Evolutionary conservation across 2,888 invertebrate species (phyloP).

Genomic region (Sminthurides aquaticus): DNA sequence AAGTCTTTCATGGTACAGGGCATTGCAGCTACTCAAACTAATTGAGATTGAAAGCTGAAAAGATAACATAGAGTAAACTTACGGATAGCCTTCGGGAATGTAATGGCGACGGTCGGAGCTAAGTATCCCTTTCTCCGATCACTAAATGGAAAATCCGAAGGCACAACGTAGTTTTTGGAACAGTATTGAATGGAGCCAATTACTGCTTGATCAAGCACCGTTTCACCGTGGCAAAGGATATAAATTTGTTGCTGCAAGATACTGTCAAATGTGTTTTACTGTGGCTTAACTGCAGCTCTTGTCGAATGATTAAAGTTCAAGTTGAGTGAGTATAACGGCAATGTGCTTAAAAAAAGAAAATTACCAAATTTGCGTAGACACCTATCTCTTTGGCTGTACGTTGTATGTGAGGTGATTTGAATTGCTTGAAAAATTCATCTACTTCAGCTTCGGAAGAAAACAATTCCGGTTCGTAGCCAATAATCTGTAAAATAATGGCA

Average conservation of each 20-base stretch:
- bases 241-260: too few species aligned
- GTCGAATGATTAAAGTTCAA: too few species aligned
- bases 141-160: neutral
- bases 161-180: neutral
- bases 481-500: neutral
- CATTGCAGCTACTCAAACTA: too few species aligned
- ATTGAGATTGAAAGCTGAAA: too few species aligned
- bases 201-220: neutral
- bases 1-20: too few species aligned
- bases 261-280: too few species aligned
- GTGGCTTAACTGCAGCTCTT: too few species aligned
- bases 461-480: neutral
- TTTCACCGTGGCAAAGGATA: slow-evolving; percentile 1
- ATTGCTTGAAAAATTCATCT: too few species aligned
- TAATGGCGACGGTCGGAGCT: slow-evolving; percentile 1
- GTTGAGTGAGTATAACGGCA: neutral
- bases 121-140: neutral
- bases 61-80: too few species aligned
- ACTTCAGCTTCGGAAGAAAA: neutral
- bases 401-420: too few species aligned
- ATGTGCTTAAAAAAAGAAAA: neutral
- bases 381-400: too few species aligned
- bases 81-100: slow-evolving; percentile 1
- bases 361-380: neutral
- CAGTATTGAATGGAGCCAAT: slow-evolving; percentile 4